These are phyloP conservation scores for Nasonovia ribisnigri DNA, from an alignment of 2,888 invertebrate species.

Conservation along the genomic window DNA sequence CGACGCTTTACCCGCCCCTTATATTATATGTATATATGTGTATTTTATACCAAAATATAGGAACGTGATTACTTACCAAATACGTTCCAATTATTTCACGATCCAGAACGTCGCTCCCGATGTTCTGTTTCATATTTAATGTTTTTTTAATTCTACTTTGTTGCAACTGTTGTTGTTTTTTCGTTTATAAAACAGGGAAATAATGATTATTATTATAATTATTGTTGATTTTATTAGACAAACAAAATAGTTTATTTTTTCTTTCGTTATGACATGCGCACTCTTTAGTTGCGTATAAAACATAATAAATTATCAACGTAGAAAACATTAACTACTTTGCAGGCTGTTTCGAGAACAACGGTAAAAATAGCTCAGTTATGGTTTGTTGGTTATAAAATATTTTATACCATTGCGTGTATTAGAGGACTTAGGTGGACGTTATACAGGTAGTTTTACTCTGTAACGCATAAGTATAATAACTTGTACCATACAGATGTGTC, in stretches of 20 bases:
- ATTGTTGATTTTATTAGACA: too few relatives aligned
- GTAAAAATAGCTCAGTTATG: not conserved
- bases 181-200: not conserved
- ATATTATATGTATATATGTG: too few relatives aligned
- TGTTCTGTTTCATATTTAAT: too few relatives aligned
- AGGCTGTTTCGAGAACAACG: not conserved
- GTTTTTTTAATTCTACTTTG: not conserved
- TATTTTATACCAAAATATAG: too few relatives aligned
- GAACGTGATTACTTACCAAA: too few relatives aligned
- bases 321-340: not conserved
- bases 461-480: not conserved
- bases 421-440: not conserved
- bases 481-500: constrained; percentile 1
- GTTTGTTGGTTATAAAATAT: not conserved
- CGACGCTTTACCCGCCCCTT: too few relatives aligned
- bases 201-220: not conserved
- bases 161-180: not conserved
- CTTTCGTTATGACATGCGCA: not conserved
- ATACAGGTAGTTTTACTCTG: not conserved
- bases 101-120: too few relatives aligned
- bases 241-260: not conserved
- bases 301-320: not conserved
- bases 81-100: too few relatives aligned
- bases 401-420: not conserved
- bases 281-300: not conserved